Conservation (phyloP, 2,888 invertebrate genomes). For the Drosophila subsilvestris region DNA sequence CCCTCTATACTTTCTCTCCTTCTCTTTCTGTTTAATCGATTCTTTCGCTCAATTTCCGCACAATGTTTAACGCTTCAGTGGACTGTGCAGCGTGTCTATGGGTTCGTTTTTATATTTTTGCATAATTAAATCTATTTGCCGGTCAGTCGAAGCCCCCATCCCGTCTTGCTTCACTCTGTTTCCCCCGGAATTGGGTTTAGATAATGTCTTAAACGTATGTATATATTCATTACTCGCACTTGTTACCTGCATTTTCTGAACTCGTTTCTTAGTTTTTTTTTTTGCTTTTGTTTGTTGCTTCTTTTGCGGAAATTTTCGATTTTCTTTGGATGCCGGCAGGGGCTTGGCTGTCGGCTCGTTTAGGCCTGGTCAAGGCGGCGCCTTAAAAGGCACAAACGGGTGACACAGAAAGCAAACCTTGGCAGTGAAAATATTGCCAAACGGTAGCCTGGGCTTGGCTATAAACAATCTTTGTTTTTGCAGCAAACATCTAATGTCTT, state of each 20-base stretch:
- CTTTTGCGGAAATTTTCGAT: slow-evolving; percentile 32
- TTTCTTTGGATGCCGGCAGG: slow-evolving; percentile 1
- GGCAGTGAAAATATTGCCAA: slow-evolving; percentile 62
- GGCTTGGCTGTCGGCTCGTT: slow-evolving; percentile 5
- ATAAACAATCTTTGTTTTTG: slow-evolving; percentile 16
- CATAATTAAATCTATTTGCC: slow-evolving; percentile 70
- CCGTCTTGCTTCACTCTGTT: neutral
- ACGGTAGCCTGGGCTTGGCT: slow-evolving; percentile 36
- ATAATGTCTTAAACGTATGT: slow-evolving; percentile 36
- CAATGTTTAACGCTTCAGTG: slow-evolving; percentile 65
- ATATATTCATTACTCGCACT: slow-evolving; percentile 28
- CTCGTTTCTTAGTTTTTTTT: slow-evolving; percentile 25
- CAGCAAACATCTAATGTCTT: slow-evolving; percentile 27
- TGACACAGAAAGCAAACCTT: slow-evolving; percentile 50
- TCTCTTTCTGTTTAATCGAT: slow-evolving; percentile 34
- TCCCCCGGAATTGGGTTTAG: slow-evolving; percentile 35
- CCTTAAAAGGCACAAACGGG: slow-evolving; percentile 44
- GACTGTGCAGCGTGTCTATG: slow-evolving; percentile 50
- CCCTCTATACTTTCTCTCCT: neutral
- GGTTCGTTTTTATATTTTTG: slow-evolving; percentile 50
- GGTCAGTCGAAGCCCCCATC: slow-evolving; percentile 43
- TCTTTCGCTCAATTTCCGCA: slow-evolving; percentile 69
- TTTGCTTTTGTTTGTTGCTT: neutral
- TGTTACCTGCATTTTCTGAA: slow-evolving; percentile 44
- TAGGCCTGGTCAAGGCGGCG: slow-evolving; percentile 32